A percentile compares a stretch with the other conserved stretches of the same genome.
These are phyloP conservation scores for Pseudochirops corinnae DNA, from an alignment of 2,797 vertebrate species.

Conservation along the genomic window DNA sequence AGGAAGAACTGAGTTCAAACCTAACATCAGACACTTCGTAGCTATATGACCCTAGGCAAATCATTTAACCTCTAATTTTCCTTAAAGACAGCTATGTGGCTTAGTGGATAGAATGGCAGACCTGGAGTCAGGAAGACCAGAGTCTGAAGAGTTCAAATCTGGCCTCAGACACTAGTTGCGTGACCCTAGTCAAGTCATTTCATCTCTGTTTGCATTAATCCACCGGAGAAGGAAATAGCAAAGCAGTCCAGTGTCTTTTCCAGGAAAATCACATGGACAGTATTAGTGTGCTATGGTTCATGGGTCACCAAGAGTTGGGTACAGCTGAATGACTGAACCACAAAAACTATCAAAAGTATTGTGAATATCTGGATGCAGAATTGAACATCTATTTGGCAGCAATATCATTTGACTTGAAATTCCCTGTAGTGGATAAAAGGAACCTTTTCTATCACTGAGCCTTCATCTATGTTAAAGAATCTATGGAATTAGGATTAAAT, in stretches of 20 bases:
- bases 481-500: background rate
- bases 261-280: background rate
- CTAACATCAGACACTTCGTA: background rate
- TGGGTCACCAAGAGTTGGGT: background rate
- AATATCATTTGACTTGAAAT: constrained; percentile 4
- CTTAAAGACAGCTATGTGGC: background rate
- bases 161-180: background rate
- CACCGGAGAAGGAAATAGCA: background rate
- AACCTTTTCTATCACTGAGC: background rate
- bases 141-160: background rate
- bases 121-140: background rate
- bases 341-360: background rate
- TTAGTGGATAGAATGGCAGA: background rate
- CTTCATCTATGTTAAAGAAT: background rate
- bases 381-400: background rate
- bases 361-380: background rate
- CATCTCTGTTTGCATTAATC: background rate
- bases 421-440: background rate
- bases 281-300: background rate
- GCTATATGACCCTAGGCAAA: background rate
- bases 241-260: background rate
- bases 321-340: background rate
- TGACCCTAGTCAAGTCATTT: background rate
- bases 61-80: background rate
- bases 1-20: background rate